These are phyloP conservation scores for Nasonovia ribisnigri DNA, from an alignment of 2,888 invertebrate genomes.

Conservation along the genomic window DNA sequence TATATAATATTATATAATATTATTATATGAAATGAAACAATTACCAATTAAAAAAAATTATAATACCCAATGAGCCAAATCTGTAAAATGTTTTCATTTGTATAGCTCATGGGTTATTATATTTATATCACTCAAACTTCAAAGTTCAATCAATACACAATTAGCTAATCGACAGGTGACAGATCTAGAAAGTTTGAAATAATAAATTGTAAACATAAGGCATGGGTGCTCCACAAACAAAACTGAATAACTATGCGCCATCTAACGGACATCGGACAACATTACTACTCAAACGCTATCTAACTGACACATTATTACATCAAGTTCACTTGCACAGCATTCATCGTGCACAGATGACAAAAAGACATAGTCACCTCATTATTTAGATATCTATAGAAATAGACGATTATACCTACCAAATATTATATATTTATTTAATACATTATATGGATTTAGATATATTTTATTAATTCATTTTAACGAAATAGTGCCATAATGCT, in stretches of 20 bases:
- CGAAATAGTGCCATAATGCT: no score
- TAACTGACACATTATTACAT: not conserved
- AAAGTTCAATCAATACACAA: not conserved
- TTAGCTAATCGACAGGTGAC: not conserved
- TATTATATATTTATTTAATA: no score
- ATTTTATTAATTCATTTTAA: no score
- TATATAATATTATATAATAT: not conserved
- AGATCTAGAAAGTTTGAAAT: not conserved
- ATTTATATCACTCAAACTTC: not conserved
- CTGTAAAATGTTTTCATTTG: not conserved
- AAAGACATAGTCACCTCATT: no score
- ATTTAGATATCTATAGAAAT: no score
- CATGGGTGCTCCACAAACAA: not conserved
- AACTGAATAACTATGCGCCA: not conserved
- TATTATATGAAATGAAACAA: not conserved
- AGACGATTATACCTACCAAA: no score
- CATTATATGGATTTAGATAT: no score
- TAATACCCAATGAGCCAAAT: not conserved
- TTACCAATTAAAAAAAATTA: not conserved
- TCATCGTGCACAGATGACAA: no score
- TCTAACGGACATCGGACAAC: constrained; percentile 17
- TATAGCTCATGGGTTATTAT: not conserved
- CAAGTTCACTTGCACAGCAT: not conserved
- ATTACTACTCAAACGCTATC: not conserved
- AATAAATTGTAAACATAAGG: not conserved